Evolutionary conservation across 1,140 invertebrate genomes (phyloP), one percentile per base, ranked within the genome.

Genomic region (Phocides pigmalion): DNA sequence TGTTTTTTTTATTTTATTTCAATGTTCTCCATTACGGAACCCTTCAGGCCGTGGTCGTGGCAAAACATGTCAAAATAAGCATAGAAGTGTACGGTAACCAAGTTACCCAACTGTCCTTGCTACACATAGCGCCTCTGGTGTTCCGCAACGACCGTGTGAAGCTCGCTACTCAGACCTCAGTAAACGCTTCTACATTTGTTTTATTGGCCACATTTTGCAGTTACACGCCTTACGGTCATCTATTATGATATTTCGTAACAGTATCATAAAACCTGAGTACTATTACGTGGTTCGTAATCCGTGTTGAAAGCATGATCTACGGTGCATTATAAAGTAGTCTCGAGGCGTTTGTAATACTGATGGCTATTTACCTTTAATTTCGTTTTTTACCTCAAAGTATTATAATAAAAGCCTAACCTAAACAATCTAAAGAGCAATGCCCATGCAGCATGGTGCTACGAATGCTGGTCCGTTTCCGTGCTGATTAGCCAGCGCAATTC

Each of bases 41-140:
- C n/a, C n/a, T n/a, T n/a, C n/a, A n/a, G n/a, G n/a, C n/a, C n/a
- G n/a, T n/a, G n/a, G n/a, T n/a, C n/a, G n/a, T n/a, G n/a, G 28
- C 22, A 61, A 42, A 51, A 56, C 61, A 61, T 44, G 41, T 22
- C 53, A 64, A 56, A 64, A 49, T 5, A 12, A 59, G 25, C 25
- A 15, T 35, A 47, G 42, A 47, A 47, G 44, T 44, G 59, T 49
- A 32, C 12, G 50, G 50, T 63, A 25, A 49, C 41, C 39, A 51
- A 51, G 47, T 78, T 74, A 53, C 62, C n/a, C 62, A 79, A 81
- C 64, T 68, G 79, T 74, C 79, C 79, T 81, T 81, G 79, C 68
- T 74, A 70, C 69, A 68, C 47, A 68, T 68, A 61, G 25, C 35
- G 54, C 70, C 63, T 66, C 62, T 44, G 64, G 12, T 42, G 19